Conservation (phyloP, 2,797 vertebrate species). For the Syngnathus rostellatus region DNA sequence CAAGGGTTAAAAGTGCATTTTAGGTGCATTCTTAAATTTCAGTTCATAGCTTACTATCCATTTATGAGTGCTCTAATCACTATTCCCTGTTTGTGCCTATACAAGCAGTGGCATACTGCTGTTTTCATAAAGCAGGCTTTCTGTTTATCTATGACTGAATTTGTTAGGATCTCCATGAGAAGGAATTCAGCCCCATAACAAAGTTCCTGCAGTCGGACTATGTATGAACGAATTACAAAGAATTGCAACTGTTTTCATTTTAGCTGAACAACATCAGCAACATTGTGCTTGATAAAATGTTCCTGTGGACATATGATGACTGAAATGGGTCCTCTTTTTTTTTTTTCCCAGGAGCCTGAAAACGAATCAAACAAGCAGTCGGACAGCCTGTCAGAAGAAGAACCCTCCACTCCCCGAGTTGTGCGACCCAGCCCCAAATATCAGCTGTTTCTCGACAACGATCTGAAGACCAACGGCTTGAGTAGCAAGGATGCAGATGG, state of each 20-base stretch:
- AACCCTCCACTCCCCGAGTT: slow-evolving; percentile 29
- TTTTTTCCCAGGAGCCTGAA: slow-evolving; percentile 53
- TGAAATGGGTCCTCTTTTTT: background rate
- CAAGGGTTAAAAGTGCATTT: background rate
- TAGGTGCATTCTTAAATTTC: background rate
- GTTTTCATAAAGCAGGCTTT: background rate
- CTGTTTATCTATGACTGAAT: background rate
- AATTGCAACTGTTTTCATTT: background rate
- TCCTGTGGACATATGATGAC: background rate
- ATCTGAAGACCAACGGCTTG: slow-evolving; percentile 50
- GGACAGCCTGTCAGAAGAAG: slow-evolving; percentile 53
- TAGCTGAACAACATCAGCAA: background rate
- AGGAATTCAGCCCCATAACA: background rate
- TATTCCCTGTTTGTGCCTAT: background rate
- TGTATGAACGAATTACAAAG: background rate
- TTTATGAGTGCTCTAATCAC: background rate
- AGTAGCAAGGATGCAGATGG: slow-evolving; percentile 45
- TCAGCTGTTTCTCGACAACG: slow-evolving; percentile 56
- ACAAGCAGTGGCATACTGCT: background rate
- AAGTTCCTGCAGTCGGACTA: background rate
- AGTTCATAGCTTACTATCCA: background rate
- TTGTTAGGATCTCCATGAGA: background rate
- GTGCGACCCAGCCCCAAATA: slow-evolving; percentile 51
- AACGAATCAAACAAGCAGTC: slow-evolving; percentile 47
- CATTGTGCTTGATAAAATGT: background rate